phyloP scores from a whole-genome alignment of 2,888 invertebrate genomes.

The Anaspis maculata region DNA sequence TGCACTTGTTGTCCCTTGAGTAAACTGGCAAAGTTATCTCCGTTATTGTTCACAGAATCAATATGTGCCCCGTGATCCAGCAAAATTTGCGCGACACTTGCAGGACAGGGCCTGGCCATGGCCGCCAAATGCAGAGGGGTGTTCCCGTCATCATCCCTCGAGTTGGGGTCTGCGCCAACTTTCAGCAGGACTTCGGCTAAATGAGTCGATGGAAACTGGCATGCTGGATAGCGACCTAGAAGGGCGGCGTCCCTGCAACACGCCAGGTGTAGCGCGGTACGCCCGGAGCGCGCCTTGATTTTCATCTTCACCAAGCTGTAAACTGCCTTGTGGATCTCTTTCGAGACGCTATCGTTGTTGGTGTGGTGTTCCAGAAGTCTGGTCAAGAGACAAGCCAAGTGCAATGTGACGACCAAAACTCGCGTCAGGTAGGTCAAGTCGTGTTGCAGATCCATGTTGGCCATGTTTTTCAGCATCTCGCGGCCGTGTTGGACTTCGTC shows the following conservation, averaged over 20 bases:
- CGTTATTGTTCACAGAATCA: conserved; percentile 70
- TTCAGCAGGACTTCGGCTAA: conserved; percentile 65
- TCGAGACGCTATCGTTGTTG: conserved; percentile 36
- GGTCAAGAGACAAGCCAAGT: conserved; percentile 71
- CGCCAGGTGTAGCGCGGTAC: conserved; percentile 73
- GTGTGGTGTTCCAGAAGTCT: conserved; percentile 47
- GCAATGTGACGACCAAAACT: conserved; percentile 77
- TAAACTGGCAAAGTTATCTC: conserved; percentile 66
- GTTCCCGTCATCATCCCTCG: conserved; percentile 73
- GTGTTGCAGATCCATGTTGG: conserved; percentile 57
- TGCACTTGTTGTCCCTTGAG: conserved; percentile 55
- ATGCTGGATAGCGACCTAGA: conserved; percentile 58
- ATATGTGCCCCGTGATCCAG: conserved; percentile 77
- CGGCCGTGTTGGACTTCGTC: conserved; percentile 62
- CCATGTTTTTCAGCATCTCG: conserved; percentile 50
- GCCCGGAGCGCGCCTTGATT: conserved; percentile 53
- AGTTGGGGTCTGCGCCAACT: conserved; percentile 76
- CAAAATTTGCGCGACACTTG: conserved; percentile 62
- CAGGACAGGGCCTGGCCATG: conserved; percentile 61
- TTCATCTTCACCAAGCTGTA: conserved; percentile 70
- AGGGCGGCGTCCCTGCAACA: conserved; percentile 70
- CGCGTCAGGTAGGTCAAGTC: conserved; percentile 75
- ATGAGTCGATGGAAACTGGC: conserved; percentile 60
- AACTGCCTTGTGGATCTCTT: conserved; percentile 62
- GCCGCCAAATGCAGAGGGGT: conserved; percentile 83